Percentiles rank a stretch among this genome's conserved stretches.
Conservation (phyloP, 2,797 vertebrate species). For the Fratercula arctica region DNA sequence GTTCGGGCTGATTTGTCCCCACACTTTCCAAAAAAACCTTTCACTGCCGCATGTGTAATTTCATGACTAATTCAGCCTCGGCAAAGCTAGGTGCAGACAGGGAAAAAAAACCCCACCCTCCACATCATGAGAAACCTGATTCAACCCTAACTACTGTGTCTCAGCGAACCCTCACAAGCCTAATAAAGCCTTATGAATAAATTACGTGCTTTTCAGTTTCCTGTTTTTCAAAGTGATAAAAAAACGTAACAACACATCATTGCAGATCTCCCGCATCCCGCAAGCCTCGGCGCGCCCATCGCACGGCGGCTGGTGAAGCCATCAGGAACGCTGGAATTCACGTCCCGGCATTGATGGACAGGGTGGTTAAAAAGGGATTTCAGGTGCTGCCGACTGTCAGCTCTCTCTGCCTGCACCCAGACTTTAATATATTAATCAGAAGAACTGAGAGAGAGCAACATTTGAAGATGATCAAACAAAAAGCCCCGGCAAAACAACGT, state of each 20-base stretch:
- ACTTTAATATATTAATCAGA: background rate
- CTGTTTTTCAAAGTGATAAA: background rate
- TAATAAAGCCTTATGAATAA: slow-evolving; percentile 8
- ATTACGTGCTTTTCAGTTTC: background rate
- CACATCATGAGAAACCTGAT: background rate
- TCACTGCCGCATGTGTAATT: fast-evolving
- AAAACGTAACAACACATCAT: background rate
- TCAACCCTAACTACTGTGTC: background rate
- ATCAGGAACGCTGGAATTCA: background rate
- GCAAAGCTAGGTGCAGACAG: background rate
- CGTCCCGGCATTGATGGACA: background rate
- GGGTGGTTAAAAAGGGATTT: background rate
- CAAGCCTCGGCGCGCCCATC: background rate
- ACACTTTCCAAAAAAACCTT: background rate
- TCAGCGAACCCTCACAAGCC: background rate
- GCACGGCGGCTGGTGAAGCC: background rate
- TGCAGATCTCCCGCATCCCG: background rate
- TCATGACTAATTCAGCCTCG: background rate
- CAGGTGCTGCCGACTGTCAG: background rate
- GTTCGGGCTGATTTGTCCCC: background rate
- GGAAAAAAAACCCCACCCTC: background rate
- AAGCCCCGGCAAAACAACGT: background rate
- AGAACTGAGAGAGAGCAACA: background rate
- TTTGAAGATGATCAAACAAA: background rate
- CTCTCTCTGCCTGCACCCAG: background rate